Base-by-base conservation (phyloP, 2,113 vertebrate species). In the Chascanopsetta lugubris region DNA sequence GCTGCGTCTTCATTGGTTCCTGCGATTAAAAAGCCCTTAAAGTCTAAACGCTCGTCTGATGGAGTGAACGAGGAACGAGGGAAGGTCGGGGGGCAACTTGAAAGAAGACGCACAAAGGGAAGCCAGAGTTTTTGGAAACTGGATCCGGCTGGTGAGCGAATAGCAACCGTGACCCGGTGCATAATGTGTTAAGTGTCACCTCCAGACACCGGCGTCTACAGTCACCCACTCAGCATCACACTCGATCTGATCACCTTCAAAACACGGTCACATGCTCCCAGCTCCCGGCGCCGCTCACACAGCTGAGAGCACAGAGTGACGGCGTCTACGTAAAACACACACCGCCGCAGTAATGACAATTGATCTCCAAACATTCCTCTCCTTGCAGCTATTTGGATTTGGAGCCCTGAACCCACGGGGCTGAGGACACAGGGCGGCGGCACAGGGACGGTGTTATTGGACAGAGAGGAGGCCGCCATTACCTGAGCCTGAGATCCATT, bases 401-500 rank as follows among this genome's bases (percentile, higher is more conserved):
- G 17, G 20, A 22, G 26, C 46, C n/a, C 27, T 51, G 57, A 62
- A 49, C 29, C 12, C 12, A 61, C 18, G 34, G 26, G 11, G 8
- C 26, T 5, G 8, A 12, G 30, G 69, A 40, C 36, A 20, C 5
- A 51, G 63, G 65, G 29, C 12, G 66, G 21, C 24, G 34, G 42
- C 25, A n/a, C n/a, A n/a, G n/a, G n/a, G n/a, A n/a, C n/a, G n/a
- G 15, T 58, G 25, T 46, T 61, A 53, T 17, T 75, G 51, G 26
- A 65, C 64, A 40, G 12, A 59, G 45, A 21, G 5, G 46, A 9
- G 12, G 15, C 11, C 8, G 64, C 6, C 9, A 51, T 72, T 83
- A 90, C 89, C 91, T 92, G 82, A 66, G 87, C 78, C 79, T 89
- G 91, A 38, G 88, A 83, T 64, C 94, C 92, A 17, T 77, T 94